Base-by-base conservation (phyloP, 2,888 invertebrate genomes). In the Zaprionus bogoriensis region DNA sequence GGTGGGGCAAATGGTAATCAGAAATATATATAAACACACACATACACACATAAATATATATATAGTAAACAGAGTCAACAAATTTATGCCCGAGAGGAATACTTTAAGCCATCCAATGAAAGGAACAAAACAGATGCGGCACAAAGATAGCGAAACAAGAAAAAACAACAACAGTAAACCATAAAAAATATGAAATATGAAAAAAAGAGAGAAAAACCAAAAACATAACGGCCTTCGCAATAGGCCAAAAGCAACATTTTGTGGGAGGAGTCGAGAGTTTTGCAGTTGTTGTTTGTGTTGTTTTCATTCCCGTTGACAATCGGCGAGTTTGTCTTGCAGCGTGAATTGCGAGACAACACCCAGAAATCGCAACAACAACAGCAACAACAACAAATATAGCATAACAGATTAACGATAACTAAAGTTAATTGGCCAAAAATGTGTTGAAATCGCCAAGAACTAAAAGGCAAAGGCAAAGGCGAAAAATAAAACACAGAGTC, bases 371-470 rank as follows among this genome's bases (percentile, higher is more conserved):
- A 36, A 17, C 9, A 32, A 32, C 6, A 32, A 14, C 12, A 14
- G n/a, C n/a, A 2, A 32, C 10, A 39, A 39, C 2, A 19, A 39
- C 4, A 32, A 14, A 41, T 41, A 20, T 41, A 22, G 41, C 59
- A 63, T 64, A 70, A 65, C 64, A 73, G 74, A 77, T 74, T 61
- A 61, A 62, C 58, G 77, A 77, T 65, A 67, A 62, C 58, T 61
- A 48, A 67, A 67, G 66, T 67, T 75, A 74, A 75, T 75, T 75
- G 77, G 70, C 69, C 36, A 62, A 67, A 44, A 73, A 66, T 55
- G 68, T 73, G 48, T 61, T 51, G 48, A 63, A 62, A 70, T 53
- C 55, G 54, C 22, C 48, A 23, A 51, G 65, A 52, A 25, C 28
- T 6, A 9, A 39, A 25, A 12, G 19, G 28, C 36, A 25, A 23